Evolutionary conservation across 2,888 invertebrate species (phyloP).

Genomic region (Volucella inanis): DNA sequence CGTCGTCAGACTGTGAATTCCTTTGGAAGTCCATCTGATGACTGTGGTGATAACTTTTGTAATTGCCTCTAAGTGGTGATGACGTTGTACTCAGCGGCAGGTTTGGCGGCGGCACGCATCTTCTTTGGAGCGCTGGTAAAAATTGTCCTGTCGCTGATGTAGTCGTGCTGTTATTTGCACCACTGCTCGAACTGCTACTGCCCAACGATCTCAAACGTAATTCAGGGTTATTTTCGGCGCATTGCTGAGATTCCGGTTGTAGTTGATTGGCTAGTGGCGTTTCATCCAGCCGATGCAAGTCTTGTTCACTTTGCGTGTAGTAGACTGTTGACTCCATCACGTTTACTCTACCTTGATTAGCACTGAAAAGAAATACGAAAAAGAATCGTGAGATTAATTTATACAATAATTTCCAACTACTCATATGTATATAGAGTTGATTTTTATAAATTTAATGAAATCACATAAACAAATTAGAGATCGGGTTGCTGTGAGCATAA

Average conservation of each 20-base stretch:
- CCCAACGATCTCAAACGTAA: constrained; percentile 74
- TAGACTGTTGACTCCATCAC: constrained; percentile 79
- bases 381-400: background rate
- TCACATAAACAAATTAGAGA: constrained; percentile 23
- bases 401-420: constrained; percentile 17
- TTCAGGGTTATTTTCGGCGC: constrained; percentile 67
- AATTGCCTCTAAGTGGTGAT: constrained; percentile 81
- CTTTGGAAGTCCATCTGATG: constrained; percentile 88
- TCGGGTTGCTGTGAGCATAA: too few species aligned
- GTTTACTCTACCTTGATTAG: constrained; percentile 49
- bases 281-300: constrained; percentile 80
- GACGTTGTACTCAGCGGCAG: constrained; percentile 80
- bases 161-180: constrained; percentile 77
- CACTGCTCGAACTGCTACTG: constrained; percentile 75
- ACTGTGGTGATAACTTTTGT: constrained; percentile 80
- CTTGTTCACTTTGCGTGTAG: constrained; percentile 82
- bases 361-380: constrained; percentile 26
- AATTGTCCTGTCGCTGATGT: constrained; percentile 78
- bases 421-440: background rate
- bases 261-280: constrained; percentile 71
- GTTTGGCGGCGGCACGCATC: constrained; percentile 81
- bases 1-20: constrained; percentile 97
- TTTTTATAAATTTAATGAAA: constrained; percentile 36
- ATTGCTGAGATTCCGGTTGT: constrained; percentile 75
- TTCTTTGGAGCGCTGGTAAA: constrained; percentile 82